Conservation (phyloP, 2,888 invertebrate genomes). For the Tetrapedia diversipes region DNA sequence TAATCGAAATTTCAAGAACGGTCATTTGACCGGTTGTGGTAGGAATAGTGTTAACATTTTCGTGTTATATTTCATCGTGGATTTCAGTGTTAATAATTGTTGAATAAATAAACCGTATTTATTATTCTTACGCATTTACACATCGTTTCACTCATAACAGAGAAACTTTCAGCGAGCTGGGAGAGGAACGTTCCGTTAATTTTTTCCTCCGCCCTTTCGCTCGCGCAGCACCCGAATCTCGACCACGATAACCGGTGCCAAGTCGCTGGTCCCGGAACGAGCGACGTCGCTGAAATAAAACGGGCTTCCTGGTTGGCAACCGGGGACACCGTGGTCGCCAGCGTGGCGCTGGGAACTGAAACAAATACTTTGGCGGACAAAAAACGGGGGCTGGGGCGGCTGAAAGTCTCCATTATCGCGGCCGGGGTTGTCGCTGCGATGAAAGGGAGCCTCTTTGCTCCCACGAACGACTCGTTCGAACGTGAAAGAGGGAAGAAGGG, state of each 20-base stretch:
- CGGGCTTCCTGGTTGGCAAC: slow-evolving; percentile 50
- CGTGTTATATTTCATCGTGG: no score
- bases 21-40: no score
- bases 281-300: slow-evolving; percentile 40
- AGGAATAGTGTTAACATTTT: no score
- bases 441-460: background rate
- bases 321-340: slow-evolving; percentile 24
- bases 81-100: no score
- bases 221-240: slow-evolving; percentile 27
- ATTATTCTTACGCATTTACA: no score
- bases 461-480: background rate
- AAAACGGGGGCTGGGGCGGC: background rate
- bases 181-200: slow-evolving; percentile 34
- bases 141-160: slow-evolving; percentile 37
- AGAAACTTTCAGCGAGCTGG: slow-evolving; percentile 45
- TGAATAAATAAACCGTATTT: no score
- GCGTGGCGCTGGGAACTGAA: slow-evolving; percentile 15
- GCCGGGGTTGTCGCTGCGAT: background rate
- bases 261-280: slow-evolving; percentile 32
- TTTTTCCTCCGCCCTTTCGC: background rate
- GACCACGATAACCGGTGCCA: slow-evolving; percentile 46
- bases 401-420: slow-evolving; percentile 36
- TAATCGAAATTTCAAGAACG: no score
- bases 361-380: slow-evolving; percentile 37
- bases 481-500: background rate